These are phyloP conservation scores for Bolinopsis microptera DNA, from an alignment of 37 sponge, comb jelly and placozoan species.

Conservation along the genomic window DNA sequence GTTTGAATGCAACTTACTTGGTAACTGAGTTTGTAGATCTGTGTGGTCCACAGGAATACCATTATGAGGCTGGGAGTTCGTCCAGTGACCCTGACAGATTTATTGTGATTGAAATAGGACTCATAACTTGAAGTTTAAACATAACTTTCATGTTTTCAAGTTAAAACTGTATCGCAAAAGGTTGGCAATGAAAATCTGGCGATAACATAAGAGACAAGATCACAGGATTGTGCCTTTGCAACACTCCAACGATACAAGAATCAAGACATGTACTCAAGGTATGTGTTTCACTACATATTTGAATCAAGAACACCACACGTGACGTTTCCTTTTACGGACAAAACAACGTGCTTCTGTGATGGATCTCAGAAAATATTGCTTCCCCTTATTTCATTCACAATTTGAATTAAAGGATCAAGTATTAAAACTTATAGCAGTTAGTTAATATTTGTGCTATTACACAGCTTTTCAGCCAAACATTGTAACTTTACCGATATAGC, in stretches of 20 bases:
- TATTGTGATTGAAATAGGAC: too few relatives aligned
- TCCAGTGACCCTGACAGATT: constrained; percentile 21
- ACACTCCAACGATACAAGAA: too few relatives aligned
- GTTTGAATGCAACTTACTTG: too few relatives aligned
- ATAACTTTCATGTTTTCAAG: too few relatives aligned
- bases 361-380: neutral
- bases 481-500: neutral
- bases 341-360: neutral
- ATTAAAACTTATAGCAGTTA: too few relatives aligned
- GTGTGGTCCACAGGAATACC: constrained; percentile 21
- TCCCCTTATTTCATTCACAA: neutral
- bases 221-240: too few relatives aligned
- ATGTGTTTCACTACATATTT: neutral
- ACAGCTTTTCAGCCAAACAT: neutral
- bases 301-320: neutral
- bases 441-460: neutral
- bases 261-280: too few relatives aligned
- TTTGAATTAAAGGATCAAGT: neutral
- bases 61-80: neutral
- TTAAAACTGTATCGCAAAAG: too few relatives aligned
- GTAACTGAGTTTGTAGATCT: constrained; percentile 22
- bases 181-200: too few relatives aligned
- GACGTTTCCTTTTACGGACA: too few relatives aligned
- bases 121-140: too few relatives aligned
- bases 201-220: too few relatives aligned